Evolutionary conservation across 2,888 invertebrate genomes (phyloP), one percentile per base, ranked within the genome.

Genomic region (Ceriagrion tenellum): DNA sequence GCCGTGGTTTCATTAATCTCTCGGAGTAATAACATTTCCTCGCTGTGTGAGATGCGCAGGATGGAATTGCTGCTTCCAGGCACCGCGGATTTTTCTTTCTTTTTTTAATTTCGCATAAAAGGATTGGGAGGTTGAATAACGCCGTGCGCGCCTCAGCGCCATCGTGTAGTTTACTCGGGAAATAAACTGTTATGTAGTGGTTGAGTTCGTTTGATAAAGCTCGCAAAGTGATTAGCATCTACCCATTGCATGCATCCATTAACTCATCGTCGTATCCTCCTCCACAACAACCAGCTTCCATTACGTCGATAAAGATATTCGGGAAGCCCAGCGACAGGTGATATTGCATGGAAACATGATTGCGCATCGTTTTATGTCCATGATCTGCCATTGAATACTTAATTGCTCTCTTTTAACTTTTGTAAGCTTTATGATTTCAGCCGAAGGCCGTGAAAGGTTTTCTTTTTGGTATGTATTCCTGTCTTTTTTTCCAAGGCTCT

Each of bases 1-100:
- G 81, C 81, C 81, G 81, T 81, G 81, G 81, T 81, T 81, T 81
- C 81, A 81, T 81, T 81, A 81, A 81, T 81, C 81, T 81, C 81
- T 81, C 13, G 81, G 81, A 8, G 81, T 81, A 81, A 81, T 81
- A 81, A 81, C 81, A 81, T 81, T 81, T 81, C 81, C 81, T 16
- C 35, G 35, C 16, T 59, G 59, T 59, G 59, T 59, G 81, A 35
- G 81, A 81, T n/a, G 69, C n/a, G n/a, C 69, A 10, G 59, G 81
- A 81, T 81, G 35, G 18, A 18, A 81, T 8, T 35, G 81, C 18
- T 35, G 81, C 35, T 35, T 26, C 81, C 30, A 81, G 81, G 81
- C 81, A 69, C 23, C 47, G 59, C 13, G 35, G 81, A 16, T 35
- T 81, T n/a, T 81, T 35, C 35, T 81, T 81, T 35, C 35, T 81